These are phyloP conservation scores for Pinctada fucata DNA, from an alignment of 2,888 invertebrate genomes.

Conservation along the genomic window DNA sequence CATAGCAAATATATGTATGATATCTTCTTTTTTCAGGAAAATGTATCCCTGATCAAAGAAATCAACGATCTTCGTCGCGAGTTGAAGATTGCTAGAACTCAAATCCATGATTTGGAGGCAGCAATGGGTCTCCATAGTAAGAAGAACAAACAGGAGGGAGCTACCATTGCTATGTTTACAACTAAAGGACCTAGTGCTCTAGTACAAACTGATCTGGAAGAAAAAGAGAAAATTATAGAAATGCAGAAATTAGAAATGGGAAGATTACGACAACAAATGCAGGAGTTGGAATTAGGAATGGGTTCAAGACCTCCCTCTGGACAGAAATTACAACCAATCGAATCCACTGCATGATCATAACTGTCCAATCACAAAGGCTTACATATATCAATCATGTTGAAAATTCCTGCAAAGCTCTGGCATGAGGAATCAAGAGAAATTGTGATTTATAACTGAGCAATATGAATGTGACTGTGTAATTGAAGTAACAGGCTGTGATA, in stretches of 20 bases:
- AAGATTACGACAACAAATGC: slow-evolving; percentile 70
- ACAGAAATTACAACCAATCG: slow-evolving; percentile 46
- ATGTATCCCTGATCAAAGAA: slow-evolving; percentile 86
- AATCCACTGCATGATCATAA: slow-evolving; percentile 11
- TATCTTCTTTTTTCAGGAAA: slow-evolving; percentile 81
- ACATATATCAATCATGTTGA: slow-evolving; percentile 2
- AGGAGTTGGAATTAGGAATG: slow-evolving; percentile 57
- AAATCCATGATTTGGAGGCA: slow-evolving; percentile 85
- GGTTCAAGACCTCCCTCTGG: slow-evolving; percentile 63
- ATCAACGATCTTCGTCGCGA: slow-evolving; percentile 86
- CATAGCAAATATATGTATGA: too few relatives aligned
- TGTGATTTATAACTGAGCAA: too few relatives aligned
- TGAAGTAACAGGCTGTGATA: too few relatives aligned
- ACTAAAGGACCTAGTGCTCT: slow-evolving; percentile 76
- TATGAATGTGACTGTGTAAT: too few relatives aligned
- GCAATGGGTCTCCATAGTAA: slow-evolving; percentile 75
- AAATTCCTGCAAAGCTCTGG: too few relatives aligned
- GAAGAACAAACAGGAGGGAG: slow-evolving; percentile 63
- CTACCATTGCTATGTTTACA: slow-evolving; percentile 60
- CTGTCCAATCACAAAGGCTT: neutral
- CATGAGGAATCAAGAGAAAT: too few relatives aligned
- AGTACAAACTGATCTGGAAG: slow-evolving; percentile 82
- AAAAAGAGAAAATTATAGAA: slow-evolving; percentile 78
- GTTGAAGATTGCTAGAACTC: slow-evolving; percentile 83
- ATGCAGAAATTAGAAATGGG: slow-evolving; percentile 78